A percentile compares a stretch with the other conserved stretches of the same genome.
phyloP scores from a whole-genome alignment of 2,113 vertebrate genomes.

The Azemiops feae region DNA sequence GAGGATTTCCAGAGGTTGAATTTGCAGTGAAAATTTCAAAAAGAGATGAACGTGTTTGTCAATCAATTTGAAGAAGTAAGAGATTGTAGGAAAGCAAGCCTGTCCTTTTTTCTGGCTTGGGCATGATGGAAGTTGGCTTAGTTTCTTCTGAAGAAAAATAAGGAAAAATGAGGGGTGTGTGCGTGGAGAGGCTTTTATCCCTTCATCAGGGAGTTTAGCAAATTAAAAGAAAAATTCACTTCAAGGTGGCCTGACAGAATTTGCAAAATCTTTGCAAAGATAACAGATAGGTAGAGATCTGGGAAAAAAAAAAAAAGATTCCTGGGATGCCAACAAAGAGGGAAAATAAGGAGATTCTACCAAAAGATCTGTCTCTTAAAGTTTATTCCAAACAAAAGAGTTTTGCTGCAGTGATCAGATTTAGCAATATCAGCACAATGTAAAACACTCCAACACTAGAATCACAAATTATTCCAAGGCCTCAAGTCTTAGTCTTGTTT shows the following conservation, averaged over 20 bases:
- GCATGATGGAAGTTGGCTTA: neutral
- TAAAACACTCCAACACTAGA: neutral
- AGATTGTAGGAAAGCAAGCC: neutral
- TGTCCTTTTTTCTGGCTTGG: neutral
- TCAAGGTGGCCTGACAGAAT: neutral
- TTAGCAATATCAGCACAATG: neutral
- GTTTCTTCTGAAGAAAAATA: neutral
- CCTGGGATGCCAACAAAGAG: neutral
- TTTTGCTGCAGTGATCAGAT: neutral
- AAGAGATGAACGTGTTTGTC: neutral
- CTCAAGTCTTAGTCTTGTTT: neutral
- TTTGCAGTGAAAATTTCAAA: neutral
- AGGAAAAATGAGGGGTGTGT: neutral
- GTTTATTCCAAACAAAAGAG: neutral
- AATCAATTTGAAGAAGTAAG: neutral
- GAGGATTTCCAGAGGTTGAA: neutral
- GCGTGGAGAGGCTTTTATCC: neutral
- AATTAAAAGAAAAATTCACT: neutral
- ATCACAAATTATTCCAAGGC: neutral
- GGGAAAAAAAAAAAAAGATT: accelerated
- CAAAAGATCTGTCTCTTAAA: neutral
- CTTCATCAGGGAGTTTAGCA: neutral
- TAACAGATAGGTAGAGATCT: neutral
- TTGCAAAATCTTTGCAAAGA: neutral
- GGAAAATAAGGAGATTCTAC: neutral